Evolutionary conservation across 2,113 vertebrate genomes (phyloP).

Genomic region (Rhinolophus sinicus): DNA sequence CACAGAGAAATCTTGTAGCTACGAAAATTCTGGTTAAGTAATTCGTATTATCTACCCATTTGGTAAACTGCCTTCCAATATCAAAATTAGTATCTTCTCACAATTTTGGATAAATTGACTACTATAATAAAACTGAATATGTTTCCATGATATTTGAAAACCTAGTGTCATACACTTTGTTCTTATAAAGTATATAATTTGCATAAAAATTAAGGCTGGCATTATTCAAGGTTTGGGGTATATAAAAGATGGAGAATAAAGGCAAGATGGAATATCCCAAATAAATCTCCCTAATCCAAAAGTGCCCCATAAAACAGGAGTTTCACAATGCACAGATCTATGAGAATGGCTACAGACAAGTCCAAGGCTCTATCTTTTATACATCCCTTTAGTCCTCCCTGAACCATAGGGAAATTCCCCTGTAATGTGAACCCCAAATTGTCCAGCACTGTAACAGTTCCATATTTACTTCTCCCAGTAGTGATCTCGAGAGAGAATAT

Average conservation of each 20-base stretch:
- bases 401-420: background rate
- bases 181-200: background rate
- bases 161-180: background rate
- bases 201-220: background rate
- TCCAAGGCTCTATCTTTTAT: background rate
- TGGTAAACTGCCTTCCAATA: background rate
- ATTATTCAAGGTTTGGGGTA: background rate
- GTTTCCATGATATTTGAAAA: background rate
- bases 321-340: background rate
- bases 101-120: background rate
- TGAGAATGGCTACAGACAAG: background rate
- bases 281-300: too few relatives aligned
- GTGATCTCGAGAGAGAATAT: background rate
- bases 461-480: background rate
- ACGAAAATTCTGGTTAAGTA: background rate
- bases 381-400: background rate
- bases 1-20: background rate
- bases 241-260: background rate
- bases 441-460: background rate
- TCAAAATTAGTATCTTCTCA: background rate
- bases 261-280: background rate
- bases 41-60: background rate
- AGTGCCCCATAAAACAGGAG: background rate
- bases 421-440: background rate
- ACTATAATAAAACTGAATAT: background rate